These are phyloP conservation scores for Drosophila imparisetae DNA, from an alignment of 2,888 invertebrate species.

Conservation along the genomic window DNA sequence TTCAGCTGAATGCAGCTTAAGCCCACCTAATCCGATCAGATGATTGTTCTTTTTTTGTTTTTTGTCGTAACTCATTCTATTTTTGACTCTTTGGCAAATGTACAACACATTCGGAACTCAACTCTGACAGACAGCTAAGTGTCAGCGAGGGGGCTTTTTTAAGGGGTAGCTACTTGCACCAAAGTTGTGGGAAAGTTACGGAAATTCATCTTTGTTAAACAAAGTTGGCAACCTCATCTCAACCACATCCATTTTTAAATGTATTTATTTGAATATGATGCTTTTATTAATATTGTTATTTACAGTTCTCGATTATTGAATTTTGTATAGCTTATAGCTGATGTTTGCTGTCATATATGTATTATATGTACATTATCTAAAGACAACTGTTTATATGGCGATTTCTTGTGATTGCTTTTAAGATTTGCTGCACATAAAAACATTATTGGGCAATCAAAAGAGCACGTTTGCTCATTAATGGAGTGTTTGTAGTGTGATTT, in stretches of 20 bases:
- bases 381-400: background rate
- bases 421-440: background rate
- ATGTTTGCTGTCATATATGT: too few species aligned
- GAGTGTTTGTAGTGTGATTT: background rate
- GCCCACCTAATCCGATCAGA: conserved; percentile 81
- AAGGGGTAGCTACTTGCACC: conserved; percentile 16
- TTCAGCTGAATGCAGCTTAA: conserved; percentile 35
- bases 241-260: background rate
- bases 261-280: fast-evolving
- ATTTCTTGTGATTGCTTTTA: conserved; percentile 12
- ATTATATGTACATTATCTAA: too few species aligned
- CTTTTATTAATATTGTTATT: background rate
- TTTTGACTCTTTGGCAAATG: conserved; percentile 43
- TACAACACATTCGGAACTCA: conserved; percentile 35
- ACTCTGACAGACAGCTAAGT: conserved; percentile 35
- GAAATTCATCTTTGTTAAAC: background rate
- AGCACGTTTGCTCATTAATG: background rate
- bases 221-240: background rate
- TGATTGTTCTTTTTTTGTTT: conserved; percentile 73
- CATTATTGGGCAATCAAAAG: background rate
- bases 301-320: too few species aligned
- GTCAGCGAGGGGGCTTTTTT: conserved; percentile 4
- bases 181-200: background rate
- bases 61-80: background rate
- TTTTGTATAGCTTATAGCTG: too few species aligned